Conservation (phyloP, 1,140 invertebrate species). For the Neuroterus valhalla region DNA sequence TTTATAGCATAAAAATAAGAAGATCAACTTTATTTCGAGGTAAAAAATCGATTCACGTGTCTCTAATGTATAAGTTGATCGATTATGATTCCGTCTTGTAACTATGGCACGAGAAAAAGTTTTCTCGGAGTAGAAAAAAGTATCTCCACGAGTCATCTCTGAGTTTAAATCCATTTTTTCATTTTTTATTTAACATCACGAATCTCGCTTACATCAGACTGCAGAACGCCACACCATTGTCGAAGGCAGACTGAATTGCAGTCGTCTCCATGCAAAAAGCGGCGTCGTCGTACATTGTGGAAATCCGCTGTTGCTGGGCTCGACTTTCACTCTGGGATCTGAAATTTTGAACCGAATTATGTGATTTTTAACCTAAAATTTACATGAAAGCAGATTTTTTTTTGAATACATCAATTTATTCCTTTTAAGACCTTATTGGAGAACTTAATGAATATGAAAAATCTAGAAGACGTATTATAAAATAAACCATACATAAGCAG, state of each 20-base stretch:
- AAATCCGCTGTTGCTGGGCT: conserved; percentile 67
- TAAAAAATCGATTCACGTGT: conserved; percentile 18
- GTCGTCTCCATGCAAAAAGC: conserved; percentile 73
- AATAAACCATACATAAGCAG: too few relatives aligned
- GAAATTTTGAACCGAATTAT: conserved; percentile 40
- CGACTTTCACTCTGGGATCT: conserved; percentile 72
- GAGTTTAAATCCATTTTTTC: background rate
- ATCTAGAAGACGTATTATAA: too few relatives aligned
- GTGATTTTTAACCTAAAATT: too few relatives aligned
- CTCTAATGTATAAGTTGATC: background rate
- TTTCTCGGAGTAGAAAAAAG: conserved; percentile 26
- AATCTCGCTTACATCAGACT: conserved; percentile 68
- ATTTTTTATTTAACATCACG: conserved; percentile 32
- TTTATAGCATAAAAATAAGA: background rate
- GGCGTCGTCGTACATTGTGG: conserved; percentile 69
- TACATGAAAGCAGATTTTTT: too few relatives aligned
- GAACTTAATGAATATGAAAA: too few relatives aligned
- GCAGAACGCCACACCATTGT: conserved; percentile 68
- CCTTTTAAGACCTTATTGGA: too few relatives aligned
- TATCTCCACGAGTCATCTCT: background rate
- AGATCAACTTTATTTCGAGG: conserved; percentile 11
- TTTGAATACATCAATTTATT: too few relatives aligned
- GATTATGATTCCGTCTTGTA: background rate
- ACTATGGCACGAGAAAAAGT: conserved; percentile 5
- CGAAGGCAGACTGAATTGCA: conserved; percentile 69